Evolutionary conservation across 2,888 invertebrate genomes (phyloP).

Genomic region (Hanleya hanleyi): DNA sequence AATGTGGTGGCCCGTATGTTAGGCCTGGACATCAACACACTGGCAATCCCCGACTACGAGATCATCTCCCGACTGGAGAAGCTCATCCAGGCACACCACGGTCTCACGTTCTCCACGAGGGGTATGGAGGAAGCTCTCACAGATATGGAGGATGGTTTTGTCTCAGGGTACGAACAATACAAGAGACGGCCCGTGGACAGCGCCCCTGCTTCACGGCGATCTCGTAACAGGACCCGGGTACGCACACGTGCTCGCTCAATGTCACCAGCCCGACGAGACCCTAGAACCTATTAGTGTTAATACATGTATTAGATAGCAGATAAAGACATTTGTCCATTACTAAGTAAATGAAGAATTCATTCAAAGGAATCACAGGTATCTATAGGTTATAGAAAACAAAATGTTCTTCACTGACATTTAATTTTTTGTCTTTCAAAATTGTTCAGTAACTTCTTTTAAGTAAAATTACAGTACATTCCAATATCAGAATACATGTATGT

Average conservation of each 20-base stretch:
- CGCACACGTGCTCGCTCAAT: slow-evolving; percentile 59
- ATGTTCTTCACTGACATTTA: too few species aligned
- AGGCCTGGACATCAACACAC: slow-evolving; percentile 71
- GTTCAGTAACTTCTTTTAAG: too few species aligned
- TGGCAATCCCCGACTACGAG: slow-evolving; percentile 74
- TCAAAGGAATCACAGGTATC: too few species aligned
- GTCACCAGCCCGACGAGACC: slow-evolving; percentile 63
- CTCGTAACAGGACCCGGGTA: slow-evolving; percentile 48
- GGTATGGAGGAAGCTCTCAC: slow-evolving; percentile 66
- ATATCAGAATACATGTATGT: too few species aligned
- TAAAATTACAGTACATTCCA: too few species aligned
- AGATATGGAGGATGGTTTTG: slow-evolving; percentile 67
- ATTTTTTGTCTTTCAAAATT: too few species aligned
- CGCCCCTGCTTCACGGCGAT: slow-evolving; percentile 45
- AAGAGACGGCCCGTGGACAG: slow-evolving; percentile 38
- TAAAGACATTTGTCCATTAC: neutral
- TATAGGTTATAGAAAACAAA: too few species aligned
- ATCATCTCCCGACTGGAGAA: slow-evolving; percentile 73
- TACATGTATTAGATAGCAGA: neutral
- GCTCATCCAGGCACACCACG: slow-evolving; percentile 71
- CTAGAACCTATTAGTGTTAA: slow-evolving; percentile 55
- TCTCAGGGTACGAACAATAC: slow-evolving; percentile 56
- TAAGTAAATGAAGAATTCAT: too few species aligned
- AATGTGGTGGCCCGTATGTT: slow-evolving; percentile 73
- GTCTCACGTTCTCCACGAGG: slow-evolving; percentile 63